Evolutionary conservation across 2,888 invertebrate genomes (phyloP).

Genomic region (Sicus ferrugineus): DNA sequence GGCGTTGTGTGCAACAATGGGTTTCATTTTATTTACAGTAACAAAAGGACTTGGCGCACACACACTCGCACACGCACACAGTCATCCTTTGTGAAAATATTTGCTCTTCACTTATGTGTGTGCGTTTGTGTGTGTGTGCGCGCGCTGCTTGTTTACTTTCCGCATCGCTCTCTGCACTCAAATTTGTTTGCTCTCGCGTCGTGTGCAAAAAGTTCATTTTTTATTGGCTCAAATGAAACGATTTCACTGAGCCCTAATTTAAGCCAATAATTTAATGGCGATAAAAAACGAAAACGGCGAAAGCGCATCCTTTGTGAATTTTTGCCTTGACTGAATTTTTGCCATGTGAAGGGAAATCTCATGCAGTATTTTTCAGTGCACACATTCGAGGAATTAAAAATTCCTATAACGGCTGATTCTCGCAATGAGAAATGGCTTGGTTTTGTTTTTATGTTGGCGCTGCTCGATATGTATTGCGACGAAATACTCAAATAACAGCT

Average conservation of each 20-base stretch:
- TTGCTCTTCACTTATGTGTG: too few species aligned
- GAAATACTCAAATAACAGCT: too few species aligned
- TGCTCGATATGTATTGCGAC: too few species aligned
- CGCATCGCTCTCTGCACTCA: constrained; percentile 1
- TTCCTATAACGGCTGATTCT: too few species aligned
- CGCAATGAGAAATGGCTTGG: too few species aligned
- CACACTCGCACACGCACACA: background rate
- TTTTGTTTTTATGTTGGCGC: too few species aligned
- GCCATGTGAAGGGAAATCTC: too few species aligned
- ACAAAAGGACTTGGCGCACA: constrained; percentile 4
- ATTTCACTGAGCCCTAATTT: background rate
- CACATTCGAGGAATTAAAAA: too few species aligned
- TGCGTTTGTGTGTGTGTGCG: background rate
- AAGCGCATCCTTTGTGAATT: too few species aligned
- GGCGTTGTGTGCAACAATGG: constrained; percentile 12
- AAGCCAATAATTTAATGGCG: background rate
- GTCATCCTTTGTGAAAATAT: background rate
- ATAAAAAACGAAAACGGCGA: too few species aligned
- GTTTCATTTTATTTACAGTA: constrained; percentile 23
- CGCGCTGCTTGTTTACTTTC: background rate
- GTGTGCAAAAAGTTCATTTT: background rate
- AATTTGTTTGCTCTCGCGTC: background rate
- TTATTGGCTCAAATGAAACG: background rate
- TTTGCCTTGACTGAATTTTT: too few species aligned
- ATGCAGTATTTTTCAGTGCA: too few species aligned